A percentile compares a stretch with the other conserved stretches of the same genome.
Evolutionary conservation across 1,140 invertebrate genomes (phyloP).

Genomic region (Phthorimaea operculella): DNA sequence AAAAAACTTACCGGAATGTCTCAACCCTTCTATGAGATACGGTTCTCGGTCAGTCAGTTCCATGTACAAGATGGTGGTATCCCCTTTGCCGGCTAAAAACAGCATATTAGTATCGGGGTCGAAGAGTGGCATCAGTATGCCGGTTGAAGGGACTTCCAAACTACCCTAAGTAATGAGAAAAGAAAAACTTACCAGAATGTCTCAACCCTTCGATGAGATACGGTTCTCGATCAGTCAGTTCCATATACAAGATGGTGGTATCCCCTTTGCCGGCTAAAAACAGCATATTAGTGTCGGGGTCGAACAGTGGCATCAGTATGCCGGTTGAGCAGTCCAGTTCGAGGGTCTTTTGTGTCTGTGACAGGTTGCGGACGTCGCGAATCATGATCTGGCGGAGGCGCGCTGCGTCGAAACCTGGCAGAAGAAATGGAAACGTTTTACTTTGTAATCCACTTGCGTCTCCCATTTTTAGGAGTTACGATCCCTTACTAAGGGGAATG

Average conservation of each 20-base stretch:
- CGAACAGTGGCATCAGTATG: slow-evolving; percentile 89
- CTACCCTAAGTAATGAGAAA: too few relatives aligned
- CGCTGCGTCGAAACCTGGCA: slow-evolving; percentile 75
- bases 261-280: slow-evolving; percentile 95
- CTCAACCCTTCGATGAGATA: slow-evolving; percentile 85
- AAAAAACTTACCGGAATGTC: slow-evolving; percentile 70
- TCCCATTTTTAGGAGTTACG: too few relatives aligned
- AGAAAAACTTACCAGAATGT: slow-evolving; percentile 69
- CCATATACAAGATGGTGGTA: slow-evolving; percentile 87
- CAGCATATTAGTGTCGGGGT: slow-evolving; percentile 93
- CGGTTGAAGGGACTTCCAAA: too few relatives aligned
- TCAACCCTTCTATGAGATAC: slow-evolving; percentile 83
- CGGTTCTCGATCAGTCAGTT: slow-evolving; percentile 86
- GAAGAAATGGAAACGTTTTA: not conserved
- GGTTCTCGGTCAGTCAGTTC: slow-evolving; percentile 88
- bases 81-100: slow-evolving; percentile 93
- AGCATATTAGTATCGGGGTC: slow-evolving; percentile 95
- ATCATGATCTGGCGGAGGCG: slow-evolving; percentile 87
- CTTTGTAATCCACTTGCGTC: too few relatives aligned
- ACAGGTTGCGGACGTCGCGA: slow-evolving; percentile 86
- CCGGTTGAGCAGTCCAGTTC: slow-evolving; percentile 90
- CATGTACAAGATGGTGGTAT: slow-evolving; percentile 87
- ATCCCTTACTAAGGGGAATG: too few relatives aligned
- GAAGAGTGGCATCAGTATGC: slow-evolving; percentile 88
- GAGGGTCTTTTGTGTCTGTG: slow-evolving; percentile 79